Conservation (phyloP, 2,113 vertebrate genomes). For the Piprites chloris region DNA sequence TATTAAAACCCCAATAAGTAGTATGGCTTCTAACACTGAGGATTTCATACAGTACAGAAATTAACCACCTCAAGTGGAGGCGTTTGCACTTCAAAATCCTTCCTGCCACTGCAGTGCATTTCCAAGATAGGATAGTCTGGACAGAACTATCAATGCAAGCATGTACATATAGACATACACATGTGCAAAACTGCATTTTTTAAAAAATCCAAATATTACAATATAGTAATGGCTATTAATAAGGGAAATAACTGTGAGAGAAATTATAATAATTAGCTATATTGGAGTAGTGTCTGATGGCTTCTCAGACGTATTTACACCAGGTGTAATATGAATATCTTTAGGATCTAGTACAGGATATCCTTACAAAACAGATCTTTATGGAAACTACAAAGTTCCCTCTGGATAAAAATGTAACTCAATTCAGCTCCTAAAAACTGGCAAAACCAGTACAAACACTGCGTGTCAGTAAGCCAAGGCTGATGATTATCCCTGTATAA, state of each 20-base stretch:
- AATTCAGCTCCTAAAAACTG: not conserved
- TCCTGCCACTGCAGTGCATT: not conserved
- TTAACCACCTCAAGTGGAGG: slow-evolving; percentile 22
- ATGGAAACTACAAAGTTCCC: not conserved
- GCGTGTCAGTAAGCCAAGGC: accelerated
- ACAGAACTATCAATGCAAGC: not conserved
- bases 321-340: not conserved
- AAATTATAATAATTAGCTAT: not conserved
- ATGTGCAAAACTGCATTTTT: accelerated
- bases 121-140: not conserved
- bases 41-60: slow-evolving; percentile 53
- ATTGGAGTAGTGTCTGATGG: not conserved
- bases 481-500: accelerated
- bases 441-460: accelerated
- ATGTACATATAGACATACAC: not conserved
- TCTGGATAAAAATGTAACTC: not conserved
- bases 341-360: not conserved
- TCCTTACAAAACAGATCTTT: not conserved
- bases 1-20: slow-evolving; percentile 49
- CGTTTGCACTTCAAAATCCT: slow-evolving; percentile 46
- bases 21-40: slow-evolving; percentile 24
- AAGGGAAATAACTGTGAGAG: not conserved
- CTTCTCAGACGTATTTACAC: not conserved
- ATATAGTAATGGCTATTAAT: not conserved
- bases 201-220: not conserved